Percentiles rank a stretch among this genome's conserved stretches.
phyloP scores from a whole-genome alignment of 2,797 vertebrate species.

The Babyrousa celebensis region DNA sequence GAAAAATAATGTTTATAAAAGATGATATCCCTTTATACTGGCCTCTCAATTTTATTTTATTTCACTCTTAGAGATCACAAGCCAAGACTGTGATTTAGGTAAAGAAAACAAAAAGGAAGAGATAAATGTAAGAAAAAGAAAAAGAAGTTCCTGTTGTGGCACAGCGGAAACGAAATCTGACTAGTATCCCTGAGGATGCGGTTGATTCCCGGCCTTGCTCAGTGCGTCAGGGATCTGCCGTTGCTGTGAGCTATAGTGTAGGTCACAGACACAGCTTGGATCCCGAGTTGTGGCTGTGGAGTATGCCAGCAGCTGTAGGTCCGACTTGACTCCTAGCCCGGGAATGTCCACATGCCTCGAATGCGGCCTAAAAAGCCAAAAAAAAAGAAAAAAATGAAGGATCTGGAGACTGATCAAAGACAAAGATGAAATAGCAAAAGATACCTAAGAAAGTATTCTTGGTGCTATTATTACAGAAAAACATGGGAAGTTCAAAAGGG shows the following conservation, averaged over 20 bases:
- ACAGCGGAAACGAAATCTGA: no score
- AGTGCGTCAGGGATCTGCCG: no score
- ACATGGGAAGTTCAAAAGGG: neutral
- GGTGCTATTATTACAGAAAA: neutral
- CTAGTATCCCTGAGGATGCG: no score
- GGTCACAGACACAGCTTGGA: no score
- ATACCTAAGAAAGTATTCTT: neutral
- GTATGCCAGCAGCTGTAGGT: no score
- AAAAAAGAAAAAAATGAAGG: neutral
- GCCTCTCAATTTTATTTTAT: neutral
- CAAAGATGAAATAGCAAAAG: neutral
- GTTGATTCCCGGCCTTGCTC: no score
- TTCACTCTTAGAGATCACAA: neutral
- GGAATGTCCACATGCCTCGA: no score
- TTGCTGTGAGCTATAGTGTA: no score
- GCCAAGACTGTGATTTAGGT: neutral
- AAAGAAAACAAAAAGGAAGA: slow-evolving; percentile 45
- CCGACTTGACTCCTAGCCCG: no score
- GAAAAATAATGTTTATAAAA: neutral
- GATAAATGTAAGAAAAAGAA: slow-evolving; percentile 6
- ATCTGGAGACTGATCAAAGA: neutral
- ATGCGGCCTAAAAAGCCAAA: no score
- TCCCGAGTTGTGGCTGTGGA: no score
- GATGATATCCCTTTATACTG: neutral
- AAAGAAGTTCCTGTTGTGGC: no score